phyloP scores from a whole-genome alignment of 1,140 invertebrate genomes.

The Caenorhabditis inopinata region DNA sequence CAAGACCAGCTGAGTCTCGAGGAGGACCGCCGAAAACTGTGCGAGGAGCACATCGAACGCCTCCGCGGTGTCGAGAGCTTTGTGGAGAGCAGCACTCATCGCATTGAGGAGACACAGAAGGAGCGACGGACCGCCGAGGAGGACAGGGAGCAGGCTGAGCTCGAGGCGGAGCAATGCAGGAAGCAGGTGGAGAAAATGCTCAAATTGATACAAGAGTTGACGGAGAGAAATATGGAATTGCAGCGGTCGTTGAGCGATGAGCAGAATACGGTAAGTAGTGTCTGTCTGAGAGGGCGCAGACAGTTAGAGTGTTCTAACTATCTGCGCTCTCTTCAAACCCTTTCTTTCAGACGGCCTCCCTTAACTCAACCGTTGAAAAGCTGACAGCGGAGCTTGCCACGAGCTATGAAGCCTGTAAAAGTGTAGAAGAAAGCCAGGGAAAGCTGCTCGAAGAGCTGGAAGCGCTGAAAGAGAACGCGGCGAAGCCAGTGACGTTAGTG shows the following conservation, averaged over 20 bases:
- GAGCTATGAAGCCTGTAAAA: neutral
- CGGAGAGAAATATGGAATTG: slow-evolving; percentile 47
- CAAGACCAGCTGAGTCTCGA: slow-evolving; percentile 20
- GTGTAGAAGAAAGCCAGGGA: neutral
- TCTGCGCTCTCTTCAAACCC: too few relatives aligned
- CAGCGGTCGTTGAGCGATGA: neutral
- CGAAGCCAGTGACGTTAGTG: neutral
- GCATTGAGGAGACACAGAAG: slow-evolving; percentile 21
- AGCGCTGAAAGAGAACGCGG: neutral
- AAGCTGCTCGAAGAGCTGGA: neutral
- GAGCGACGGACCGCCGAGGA: slow-evolving; percentile 16
- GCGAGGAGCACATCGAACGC: neutral
- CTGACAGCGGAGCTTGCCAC: neutral
- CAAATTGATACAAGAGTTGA: slow-evolving; percentile 41
- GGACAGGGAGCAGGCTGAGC: slow-evolving; percentile 42
- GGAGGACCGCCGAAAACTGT: neutral
- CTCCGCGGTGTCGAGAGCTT: slow-evolving; percentile 21
- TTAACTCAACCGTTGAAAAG: neutral
- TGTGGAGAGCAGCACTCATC: slow-evolving; percentile 3
- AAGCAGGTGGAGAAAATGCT: slow-evolving; percentile 43
- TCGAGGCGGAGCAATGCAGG: slow-evolving; percentile 31
- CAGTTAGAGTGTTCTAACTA: too few relatives aligned
- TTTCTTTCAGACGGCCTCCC: neutral
- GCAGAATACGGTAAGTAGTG: slow-evolving; percentile 38
- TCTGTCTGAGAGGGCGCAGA: too few relatives aligned